Percentiles rank a stretch among this genome's conserved stretches.
Evolutionary conservation across 1,140 invertebrate genomes (phyloP).

Genomic region (Ceratina japonica): DNA sequence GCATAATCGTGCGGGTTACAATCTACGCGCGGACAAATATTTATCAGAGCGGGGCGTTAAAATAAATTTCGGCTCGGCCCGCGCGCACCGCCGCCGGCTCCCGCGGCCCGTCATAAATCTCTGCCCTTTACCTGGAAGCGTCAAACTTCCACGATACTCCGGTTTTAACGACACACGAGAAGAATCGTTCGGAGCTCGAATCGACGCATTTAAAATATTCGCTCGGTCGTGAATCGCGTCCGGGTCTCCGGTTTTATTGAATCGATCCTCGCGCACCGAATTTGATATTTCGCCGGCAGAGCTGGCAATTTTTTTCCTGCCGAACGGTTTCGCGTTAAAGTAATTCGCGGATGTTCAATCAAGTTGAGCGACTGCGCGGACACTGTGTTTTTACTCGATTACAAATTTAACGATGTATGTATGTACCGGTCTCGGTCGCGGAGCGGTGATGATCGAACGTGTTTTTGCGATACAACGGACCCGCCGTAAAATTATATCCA

Average conservation of each 20-base stretch:
- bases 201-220: slow-evolving; percentile 32
- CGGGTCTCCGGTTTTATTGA: slow-evolving; percentile 10
- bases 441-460: neutral
- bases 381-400: neutral
- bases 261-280: neutral
- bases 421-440: neutral
- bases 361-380: neutral
- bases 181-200: slow-evolving; percentile 23
- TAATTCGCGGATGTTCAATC: neutral
- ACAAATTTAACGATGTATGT: neutral
- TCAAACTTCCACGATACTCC: slow-evolving; percentile 25
- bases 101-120: neutral
- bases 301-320: neutral
- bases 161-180: slow-evolving; percentile 35
- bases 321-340: neutral
- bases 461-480: too few species aligned
- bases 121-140: neutral
- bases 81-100: neutral
- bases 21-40: slow-evolving; percentile 15
- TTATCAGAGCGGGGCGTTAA: slow-evolving; percentile 15
- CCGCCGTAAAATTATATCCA: too few species aligned
- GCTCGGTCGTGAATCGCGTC: neutral
- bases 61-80: slow-evolving; percentile 17
- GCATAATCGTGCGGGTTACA: neutral
- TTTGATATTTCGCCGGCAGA: neutral